Evolutionary conservation across 1,140 invertebrate species (phyloP).

Genomic region (Bombyx mori): ASM3026992v2 NC_085118.1:7522001-7522500

Average conservation of each 20-base stretch:
- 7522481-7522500: constrained; percentile 66
- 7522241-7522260: constrained; percentile 51
- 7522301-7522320: constrained; percentile 71
- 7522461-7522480: constrained; percentile 69
- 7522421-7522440: constrained; percentile 60
- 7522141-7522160: too few relatives aligned
- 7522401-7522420: constrained; percentile 68
- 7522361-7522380: constrained; percentile 71
- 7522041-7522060: too few relatives aligned
- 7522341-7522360: constrained; percentile 67
- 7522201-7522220: constrained; percentile 35
- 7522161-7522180: too few relatives aligned
- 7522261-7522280: constrained; percentile 64
- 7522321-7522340: constrained; percentile 71
- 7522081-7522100: background rate
- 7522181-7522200: constrained; percentile 18
- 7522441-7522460: constrained; percentile 39
- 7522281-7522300: constrained; percentile 64
- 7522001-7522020: too few relatives aligned
- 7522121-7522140: background rate
- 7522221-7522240: constrained; percentile 20
- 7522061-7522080: too few relatives aligned
- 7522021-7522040: too few relatives aligned
- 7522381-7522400: constrained; percentile 70
- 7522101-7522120: background rate